Conservation (phyloP, 2,888 invertebrate species). For the Apamea epomidion region DNA sequence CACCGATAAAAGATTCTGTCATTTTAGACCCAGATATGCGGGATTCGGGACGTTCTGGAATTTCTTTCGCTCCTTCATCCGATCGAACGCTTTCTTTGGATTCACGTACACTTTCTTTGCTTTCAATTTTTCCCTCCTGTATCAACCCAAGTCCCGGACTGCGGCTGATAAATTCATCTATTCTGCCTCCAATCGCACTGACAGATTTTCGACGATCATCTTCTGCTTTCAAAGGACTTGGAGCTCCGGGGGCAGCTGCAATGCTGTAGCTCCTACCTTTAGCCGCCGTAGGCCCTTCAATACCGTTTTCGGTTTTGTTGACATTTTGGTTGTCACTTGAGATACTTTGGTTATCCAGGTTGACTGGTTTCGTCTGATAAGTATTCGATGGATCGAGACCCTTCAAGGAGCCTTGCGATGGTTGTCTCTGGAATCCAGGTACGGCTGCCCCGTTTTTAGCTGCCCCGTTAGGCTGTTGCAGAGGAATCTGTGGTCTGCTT, state of each 20-base stretch:
- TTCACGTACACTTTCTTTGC: constrained; percentile 84
- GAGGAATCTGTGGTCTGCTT: constrained; percentile 72
- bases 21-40: constrained; percentile 87
- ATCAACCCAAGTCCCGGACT: constrained; percentile 86
- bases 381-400: constrained; percentile 80
- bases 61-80: constrained; percentile 80
- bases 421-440: constrained; percentile 81
- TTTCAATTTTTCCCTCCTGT: constrained; percentile 86
- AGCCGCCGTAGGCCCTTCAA: constrained; percentile 83
- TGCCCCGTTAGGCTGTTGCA: constrained; percentile 77
- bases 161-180: constrained; percentile 82
- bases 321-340: constrained; percentile 79
- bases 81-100: constrained; percentile 86
- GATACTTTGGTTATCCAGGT: constrained; percentile 86
- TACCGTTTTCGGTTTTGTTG: constrained; percentile 81
- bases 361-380: constrained; percentile 83
- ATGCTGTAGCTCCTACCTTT: constrained; percentile 90
- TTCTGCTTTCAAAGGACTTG: constrained; percentile 84
- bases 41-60: constrained; percentile 85
- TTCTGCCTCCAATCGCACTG: constrained; percentile 85
- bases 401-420: constrained; percentile 84
- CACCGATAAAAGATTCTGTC: constrained; percentile 88
- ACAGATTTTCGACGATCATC: constrained; percentile 89
- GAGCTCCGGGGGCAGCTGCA: constrained; percentile 87
- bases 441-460: constrained; percentile 75